Evolutionary conservation across 2,113 vertebrate genomes (phyloP).

Genomic region (Tragelaphus scriptus): DNA sequence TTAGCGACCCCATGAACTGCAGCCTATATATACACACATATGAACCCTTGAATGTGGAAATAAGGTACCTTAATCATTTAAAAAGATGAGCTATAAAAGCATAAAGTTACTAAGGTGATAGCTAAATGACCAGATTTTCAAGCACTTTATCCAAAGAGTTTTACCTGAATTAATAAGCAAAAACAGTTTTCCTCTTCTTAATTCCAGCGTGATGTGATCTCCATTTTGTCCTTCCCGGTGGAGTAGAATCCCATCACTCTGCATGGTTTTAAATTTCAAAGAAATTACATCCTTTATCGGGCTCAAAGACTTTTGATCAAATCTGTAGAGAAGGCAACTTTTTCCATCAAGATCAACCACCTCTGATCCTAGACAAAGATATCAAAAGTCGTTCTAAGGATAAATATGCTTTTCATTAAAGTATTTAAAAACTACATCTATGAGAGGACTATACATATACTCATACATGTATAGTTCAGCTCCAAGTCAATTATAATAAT

Average conservation of each 20-base stretch:
- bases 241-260: constrained; percentile 86
- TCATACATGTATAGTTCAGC: not conserved
- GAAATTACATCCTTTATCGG: constrained; percentile 84
- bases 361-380: constrained; percentile 84
- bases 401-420: not conserved
- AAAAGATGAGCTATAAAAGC: not conserved
- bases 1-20: too few relatives aligned
- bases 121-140: not conserved
- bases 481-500: not conserved
- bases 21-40: not conserved
- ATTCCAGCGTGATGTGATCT: constrained; percentile 82
- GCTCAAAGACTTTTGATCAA: constrained; percentile 77
- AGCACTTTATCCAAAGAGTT: not conserved
- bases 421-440: not conserved
- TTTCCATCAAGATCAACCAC: constrained; percentile 88
- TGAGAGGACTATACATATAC: not conserved
- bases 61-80: not conserved
- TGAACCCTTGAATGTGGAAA: not conserved
- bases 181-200: constrained; percentile 85
- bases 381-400: constrained; percentile 48
- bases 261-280: constrained; percentile 89
- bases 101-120: not conserved
- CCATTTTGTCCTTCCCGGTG: constrained; percentile 82
- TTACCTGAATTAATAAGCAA: constrained; percentile 87
- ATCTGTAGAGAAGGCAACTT: constrained; percentile 85